A percentile compares a stretch with the other conserved stretches of the same genome.
These are phyloP conservation scores for Halocynthia aurantium DNA, from an alignment of 23 tunicate species.

Conservation along the genomic window DNA sequence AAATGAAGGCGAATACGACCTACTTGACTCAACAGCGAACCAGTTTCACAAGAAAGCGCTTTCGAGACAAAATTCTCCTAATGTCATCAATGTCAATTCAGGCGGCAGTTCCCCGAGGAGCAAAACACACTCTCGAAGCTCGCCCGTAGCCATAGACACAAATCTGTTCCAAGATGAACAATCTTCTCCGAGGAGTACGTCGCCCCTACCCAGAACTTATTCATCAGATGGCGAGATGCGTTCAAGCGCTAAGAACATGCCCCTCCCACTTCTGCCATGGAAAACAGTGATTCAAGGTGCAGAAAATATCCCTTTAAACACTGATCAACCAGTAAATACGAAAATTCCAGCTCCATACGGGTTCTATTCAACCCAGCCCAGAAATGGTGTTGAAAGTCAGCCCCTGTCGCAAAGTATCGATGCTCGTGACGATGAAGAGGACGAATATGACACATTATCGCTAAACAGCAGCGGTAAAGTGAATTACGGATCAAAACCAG, in stretches of 20 bases:
- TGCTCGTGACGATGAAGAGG: not conserved
- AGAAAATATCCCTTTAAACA: not conserved
- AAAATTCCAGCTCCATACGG: not conserved
- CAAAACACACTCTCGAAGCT: too few relatives aligned
- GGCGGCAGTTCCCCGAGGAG: not conserved
- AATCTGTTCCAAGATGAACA: not conserved
- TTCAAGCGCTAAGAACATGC: slow-evolving; percentile 8
- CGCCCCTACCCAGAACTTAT: not conserved
- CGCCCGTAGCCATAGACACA: too few relatives aligned
- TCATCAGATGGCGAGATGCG: not conserved
- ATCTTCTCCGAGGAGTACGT: not conserved
- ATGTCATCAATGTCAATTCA: not conserved
- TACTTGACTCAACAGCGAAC: not conserved
- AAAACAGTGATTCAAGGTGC: not conserved
- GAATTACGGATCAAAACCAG: slow-evolving; percentile 4
- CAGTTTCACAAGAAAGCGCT: too few relatives aligned
- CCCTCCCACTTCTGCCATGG: slow-evolving; percentile 2
- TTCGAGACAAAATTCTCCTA: not conserved
- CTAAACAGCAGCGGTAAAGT: not conserved
- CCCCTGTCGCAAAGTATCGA: not conserved
- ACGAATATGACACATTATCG: slow-evolving; percentile 4
- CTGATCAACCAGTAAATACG: not conserved
- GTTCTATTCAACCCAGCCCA: not conserved
- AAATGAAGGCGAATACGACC: slow-evolving; percentile 5
- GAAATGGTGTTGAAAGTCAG: not conserved